A percentile compares a stretch with the other conserved stretches of the same genome.
Conservation (phyloP, 2,797 vertebrate genomes). For the Sciurus vulgaris region DNA sequence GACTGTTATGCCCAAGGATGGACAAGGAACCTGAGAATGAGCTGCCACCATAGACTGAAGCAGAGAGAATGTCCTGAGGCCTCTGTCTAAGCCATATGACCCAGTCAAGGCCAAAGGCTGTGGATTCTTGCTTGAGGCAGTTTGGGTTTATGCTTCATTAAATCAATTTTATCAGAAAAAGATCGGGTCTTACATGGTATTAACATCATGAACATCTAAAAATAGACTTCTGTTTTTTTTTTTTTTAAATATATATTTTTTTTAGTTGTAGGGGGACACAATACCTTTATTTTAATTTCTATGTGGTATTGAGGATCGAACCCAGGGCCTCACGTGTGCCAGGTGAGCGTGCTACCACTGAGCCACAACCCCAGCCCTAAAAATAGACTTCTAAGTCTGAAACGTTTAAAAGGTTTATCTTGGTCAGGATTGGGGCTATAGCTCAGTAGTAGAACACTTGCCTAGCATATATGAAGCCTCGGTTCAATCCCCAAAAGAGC, state of each 20-base stretch:
- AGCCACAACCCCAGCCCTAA: too few species aligned
- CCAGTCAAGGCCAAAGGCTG: background rate
- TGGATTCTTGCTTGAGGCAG: background rate
- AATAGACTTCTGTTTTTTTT: background rate
- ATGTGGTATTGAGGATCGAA: too few species aligned
- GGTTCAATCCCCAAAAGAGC: background rate
- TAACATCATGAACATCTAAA: background rate
- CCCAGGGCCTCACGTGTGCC: too few species aligned
- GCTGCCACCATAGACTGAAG: background rate
- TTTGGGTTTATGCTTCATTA: background rate
- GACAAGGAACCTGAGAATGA: background rate
- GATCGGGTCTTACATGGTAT: background rate
- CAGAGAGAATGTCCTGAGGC: background rate
- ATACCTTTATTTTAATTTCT: too few species aligned
- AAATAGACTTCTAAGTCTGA: background rate
- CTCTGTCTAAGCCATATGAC: background rate
- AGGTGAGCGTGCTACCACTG: too few species aligned
- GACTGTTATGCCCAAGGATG: background rate
- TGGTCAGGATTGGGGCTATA: background rate
- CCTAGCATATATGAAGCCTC: background rate
- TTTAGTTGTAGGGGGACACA: too few species aligned
- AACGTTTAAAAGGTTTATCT: background rate
- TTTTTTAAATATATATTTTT: too few species aligned
- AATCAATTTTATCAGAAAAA: conserved; percentile 16
- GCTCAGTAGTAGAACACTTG: too few species aligned